Percentiles rank a stretch among this genome's conserved stretches.
These are phyloP conservation scores for Parauchenoglanis punctatus DNA, from an alignment of 2,797 vertebrate species.

Conservation along the genomic window DNA sequence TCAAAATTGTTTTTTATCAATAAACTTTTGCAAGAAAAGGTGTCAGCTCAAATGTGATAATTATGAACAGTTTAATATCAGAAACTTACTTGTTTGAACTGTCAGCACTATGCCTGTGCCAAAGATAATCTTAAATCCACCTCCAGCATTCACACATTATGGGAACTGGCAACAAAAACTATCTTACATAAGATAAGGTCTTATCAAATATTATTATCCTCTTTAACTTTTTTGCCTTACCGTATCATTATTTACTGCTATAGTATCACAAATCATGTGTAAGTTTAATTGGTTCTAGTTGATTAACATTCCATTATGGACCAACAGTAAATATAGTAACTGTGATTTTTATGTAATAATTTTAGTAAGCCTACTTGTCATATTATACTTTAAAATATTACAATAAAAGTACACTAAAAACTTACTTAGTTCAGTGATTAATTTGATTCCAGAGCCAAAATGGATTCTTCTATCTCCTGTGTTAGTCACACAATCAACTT, in stretches of 20 bases:
- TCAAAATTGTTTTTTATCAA: background rate
- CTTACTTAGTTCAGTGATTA: constrained; percentile 13
- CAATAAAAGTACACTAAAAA: background rate
- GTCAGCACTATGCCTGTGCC: constrained; percentile 30
- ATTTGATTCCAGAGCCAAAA: constrained; percentile 18
- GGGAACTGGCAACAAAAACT: background rate
- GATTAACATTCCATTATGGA: background rate
- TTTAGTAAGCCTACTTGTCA: background rate
- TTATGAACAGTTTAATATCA: background rate
- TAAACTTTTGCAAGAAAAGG: background rate
- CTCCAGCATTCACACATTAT: constrained; percentile 40
- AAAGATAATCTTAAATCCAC: constrained; percentile 39
- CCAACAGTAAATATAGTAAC: too few relatives aligned
- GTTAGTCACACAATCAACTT: constrained; percentile 13
- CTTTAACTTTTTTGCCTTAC: background rate
- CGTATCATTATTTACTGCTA: background rate
- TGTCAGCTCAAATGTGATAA: background rate
- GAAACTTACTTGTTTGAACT: constrained; percentile 50
- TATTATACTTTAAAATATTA: background rate
- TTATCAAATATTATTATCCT: background rate
- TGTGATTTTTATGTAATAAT: background rate
- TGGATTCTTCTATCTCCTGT: constrained; percentile 1
- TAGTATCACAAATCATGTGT: background rate
- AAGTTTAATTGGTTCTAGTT: background rate
- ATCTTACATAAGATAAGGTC: background rate